Conservation (phyloP, 2,113 vertebrate species). For the Microtus ochrogaster region DNA sequence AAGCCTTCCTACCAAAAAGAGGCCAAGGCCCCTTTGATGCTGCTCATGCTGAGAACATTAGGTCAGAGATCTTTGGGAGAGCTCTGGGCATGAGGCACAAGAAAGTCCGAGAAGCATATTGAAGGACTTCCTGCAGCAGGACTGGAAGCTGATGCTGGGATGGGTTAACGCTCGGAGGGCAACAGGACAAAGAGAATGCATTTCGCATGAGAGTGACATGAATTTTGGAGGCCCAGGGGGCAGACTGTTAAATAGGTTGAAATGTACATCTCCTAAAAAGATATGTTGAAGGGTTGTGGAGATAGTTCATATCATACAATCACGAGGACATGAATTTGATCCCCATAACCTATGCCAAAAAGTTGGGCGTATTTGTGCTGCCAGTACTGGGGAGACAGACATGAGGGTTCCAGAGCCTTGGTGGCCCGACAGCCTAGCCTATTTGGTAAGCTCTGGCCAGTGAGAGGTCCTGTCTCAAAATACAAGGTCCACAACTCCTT, state of each 20-base stretch:
- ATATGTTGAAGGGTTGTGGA: background rate
- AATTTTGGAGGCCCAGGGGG: background rate
- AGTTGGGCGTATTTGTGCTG: background rate
- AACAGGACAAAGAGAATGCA: background rate
- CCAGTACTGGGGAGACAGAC: background rate
- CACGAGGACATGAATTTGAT: background rate
- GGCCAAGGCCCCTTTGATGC: constrained; percentile 43
- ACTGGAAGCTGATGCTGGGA: background rate
- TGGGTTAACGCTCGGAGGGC: constrained; percentile 3
- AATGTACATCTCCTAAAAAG: background rate
- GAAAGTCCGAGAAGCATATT: background rate
- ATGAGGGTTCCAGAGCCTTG: background rate
- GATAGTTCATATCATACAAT: background rate
- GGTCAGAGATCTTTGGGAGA: constrained; percentile 24
- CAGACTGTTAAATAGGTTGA: background rate
- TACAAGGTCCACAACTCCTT: background rate
- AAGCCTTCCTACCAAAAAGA: constrained; percentile 49
- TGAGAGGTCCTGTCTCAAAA: background rate
- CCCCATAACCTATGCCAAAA: background rate
- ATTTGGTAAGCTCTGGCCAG: background rate
- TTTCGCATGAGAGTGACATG: constrained; percentile 20
- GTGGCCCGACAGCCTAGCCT: background rate
- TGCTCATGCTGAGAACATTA: constrained; percentile 26
- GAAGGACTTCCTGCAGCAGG: background rate
- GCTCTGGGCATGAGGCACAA: constrained; percentile 26